phyloP scores from a whole-genome alignment of 2,113 vertebrate species.

The Stigmatopora argus region DNA sequence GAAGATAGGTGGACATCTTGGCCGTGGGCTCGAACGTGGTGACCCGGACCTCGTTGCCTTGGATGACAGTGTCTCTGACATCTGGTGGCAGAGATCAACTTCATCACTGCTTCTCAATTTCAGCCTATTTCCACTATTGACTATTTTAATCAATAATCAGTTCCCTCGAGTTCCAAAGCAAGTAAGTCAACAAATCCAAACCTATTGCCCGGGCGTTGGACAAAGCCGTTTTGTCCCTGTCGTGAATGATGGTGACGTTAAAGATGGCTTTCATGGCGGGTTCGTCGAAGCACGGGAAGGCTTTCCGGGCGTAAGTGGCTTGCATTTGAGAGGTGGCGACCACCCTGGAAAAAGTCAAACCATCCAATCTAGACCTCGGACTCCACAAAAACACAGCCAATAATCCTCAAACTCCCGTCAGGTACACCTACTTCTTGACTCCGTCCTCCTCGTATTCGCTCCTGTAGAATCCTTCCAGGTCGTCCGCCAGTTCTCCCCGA shows the following conservation, averaged over 20 bases:
- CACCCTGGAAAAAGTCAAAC: slow-evolving; percentile 67
- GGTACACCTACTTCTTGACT: slow-evolving; percentile 66
- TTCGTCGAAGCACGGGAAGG: slow-evolving; percentile 95
- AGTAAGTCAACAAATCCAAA: background rate
- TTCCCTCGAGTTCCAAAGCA: too few relatives aligned
- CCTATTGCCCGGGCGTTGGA: slow-evolving; percentile 77
- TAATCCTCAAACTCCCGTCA: too few relatives aligned
- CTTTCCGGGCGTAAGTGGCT: slow-evolving; percentile 79
- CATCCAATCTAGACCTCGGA: too few relatives aligned
- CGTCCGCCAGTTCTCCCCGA: slow-evolving; percentile 80
- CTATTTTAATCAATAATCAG: too few relatives aligned
- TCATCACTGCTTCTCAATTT: background rate
- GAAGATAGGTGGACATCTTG: slow-evolving; percentile 88
- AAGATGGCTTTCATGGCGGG: slow-evolving; percentile 91
- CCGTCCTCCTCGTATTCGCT: slow-evolving; percentile 78
- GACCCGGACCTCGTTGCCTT: rapidly evolving
- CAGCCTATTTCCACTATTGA: background rate
- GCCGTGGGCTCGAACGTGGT: slow-evolving; percentile 72
- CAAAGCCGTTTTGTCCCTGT: slow-evolving; percentile 51
- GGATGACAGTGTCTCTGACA: rapidly evolving
- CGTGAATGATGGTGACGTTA: slow-evolving; percentile 74
- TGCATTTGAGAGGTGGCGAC: slow-evolving; percentile 94
- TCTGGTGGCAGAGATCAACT: slow-evolving; percentile 34
- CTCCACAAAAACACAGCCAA: too few relatives aligned
- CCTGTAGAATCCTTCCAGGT: slow-evolving; percentile 89